A percentile compares a stretch with the other conserved stretches of the same genome.
Evolutionary conservation across 2,797 vertebrate species (phyloP).

Genomic region (Tenualosa thibaudeaui): DNA sequence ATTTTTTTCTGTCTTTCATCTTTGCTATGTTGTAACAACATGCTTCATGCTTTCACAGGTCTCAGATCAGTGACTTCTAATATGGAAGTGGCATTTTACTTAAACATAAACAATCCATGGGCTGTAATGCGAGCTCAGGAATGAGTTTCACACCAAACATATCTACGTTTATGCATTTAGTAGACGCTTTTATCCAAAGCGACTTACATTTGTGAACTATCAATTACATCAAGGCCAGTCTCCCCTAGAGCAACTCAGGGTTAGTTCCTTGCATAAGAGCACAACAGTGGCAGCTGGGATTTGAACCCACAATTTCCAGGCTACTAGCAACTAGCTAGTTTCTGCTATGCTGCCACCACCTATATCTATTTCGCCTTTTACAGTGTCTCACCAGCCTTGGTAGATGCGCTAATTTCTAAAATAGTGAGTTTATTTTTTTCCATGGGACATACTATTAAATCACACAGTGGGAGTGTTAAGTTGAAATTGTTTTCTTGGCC

Average conservation of each 20-base stretch:
- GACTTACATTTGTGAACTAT: no score
- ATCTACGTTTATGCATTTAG: no score
- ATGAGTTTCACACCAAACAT: neutral
- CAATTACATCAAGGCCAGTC: no score
- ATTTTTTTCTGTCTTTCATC: neutral
- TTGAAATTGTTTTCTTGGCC: neutral
- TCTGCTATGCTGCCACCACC: no score
- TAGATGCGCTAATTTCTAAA: neutral
- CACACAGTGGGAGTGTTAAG: neutral
- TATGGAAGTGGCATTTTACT: slow-evolving; percentile 4
- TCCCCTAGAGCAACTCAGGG: no score
- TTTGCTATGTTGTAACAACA: neutral
- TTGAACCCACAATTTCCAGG: no score
- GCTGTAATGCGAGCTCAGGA: neutral
- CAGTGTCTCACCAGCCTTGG: neutral
- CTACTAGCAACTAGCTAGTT: no score
- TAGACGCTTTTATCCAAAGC: no score
- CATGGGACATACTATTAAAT: neutral
- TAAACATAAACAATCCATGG: slow-evolving; percentile 1
- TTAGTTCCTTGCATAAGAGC: no score
- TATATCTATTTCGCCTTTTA: neutral
- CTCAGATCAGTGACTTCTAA: neutral
- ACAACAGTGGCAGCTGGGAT: no score
- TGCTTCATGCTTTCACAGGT: neutral
- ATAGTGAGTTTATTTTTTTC: neutral